Conservation (phyloP, 2,797 vertebrate genomes). For the Scolopax rusticola region DNA sequence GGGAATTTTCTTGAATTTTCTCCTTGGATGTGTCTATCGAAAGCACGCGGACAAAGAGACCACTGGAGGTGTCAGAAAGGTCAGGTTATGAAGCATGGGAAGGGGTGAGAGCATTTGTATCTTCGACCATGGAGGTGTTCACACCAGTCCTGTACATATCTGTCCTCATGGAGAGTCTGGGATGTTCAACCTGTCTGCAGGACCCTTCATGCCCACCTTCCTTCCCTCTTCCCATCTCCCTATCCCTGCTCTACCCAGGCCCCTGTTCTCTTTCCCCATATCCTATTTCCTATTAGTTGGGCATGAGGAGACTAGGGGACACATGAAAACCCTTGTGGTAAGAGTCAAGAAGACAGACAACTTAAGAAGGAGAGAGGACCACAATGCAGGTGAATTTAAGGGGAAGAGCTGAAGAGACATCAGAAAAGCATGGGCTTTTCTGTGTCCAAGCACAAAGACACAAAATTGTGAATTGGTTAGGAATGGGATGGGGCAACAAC, state of each 20-base stretch:
- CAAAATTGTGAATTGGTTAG: neutral
- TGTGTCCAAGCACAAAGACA: neutral
- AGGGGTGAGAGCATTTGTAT: neutral
- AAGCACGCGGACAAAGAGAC: neutral
- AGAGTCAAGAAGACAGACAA: neutral
- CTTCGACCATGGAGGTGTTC: neutral
- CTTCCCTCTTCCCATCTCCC: neutral
- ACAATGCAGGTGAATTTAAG: neutral
- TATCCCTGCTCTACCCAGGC: fast-evolving
- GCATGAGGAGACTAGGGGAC: neutral
- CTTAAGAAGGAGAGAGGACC: neutral
- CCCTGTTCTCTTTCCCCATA: neutral
- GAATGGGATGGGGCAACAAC: neutral
- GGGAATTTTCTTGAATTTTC: neutral
- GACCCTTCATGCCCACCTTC: neutral
- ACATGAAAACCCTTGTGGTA: neutral
- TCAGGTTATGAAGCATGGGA: fast-evolving
- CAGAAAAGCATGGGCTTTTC: neutral
- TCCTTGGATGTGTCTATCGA: neutral
- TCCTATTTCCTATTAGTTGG: neutral
- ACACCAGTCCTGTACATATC: neutral
- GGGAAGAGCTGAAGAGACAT: neutral
- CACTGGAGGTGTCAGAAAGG: neutral
- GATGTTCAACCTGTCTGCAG: fast-evolving
- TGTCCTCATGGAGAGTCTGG: neutral